phyloP scores from a whole-genome alignment of 2,113 vertebrate genomes.

The Prinia subflava region DNA sequence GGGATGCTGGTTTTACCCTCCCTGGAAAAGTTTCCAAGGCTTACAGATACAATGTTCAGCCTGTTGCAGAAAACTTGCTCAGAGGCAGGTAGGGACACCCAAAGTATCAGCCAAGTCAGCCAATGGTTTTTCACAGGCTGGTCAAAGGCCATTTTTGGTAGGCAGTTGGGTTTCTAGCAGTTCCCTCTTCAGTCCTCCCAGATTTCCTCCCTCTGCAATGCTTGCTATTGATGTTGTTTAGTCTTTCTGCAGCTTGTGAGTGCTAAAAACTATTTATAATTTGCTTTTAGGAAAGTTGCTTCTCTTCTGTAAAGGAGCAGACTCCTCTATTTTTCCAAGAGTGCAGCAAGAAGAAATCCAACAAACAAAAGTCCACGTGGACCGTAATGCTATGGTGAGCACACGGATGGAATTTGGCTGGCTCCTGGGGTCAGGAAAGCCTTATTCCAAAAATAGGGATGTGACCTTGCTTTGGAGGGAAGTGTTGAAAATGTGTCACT shows the following conservation, averaged over 20 bases:
- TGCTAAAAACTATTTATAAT: not conserved
- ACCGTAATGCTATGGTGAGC: slow-evolving; percentile 89
- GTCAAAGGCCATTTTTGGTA: not conserved
- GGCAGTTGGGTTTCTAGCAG: not conserved
- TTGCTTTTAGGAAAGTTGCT: slow-evolving; percentile 82
- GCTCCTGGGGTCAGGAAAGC: not conserved
- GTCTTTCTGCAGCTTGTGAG: not conserved
- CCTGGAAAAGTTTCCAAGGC: not conserved
- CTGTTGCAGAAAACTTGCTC: not conserved
- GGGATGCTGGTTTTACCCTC: not conserved
- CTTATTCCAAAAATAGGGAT: slow-evolving; percentile 22
- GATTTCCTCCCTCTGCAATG: not conserved
- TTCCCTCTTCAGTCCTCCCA: not conserved
- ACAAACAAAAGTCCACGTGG: slow-evolving; percentile 85
- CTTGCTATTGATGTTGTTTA: not conserved
- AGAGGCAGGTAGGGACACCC: not conserved
- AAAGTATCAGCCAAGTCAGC: not conserved
- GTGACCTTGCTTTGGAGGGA: slow-evolving; percentile 34
- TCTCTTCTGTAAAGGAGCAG: slow-evolving; percentile 97
- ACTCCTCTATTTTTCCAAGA: slow-evolving; percentile 91
- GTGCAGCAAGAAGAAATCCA: slow-evolving; percentile 88
- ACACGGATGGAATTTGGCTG: not conserved
- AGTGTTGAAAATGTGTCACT: slow-evolving; percentile 28
- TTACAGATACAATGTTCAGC: not conserved
- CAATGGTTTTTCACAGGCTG: not conserved